Conservation (phyloP, 2,113 vertebrate species). For the Todiramphus saurophagus region DNA sequence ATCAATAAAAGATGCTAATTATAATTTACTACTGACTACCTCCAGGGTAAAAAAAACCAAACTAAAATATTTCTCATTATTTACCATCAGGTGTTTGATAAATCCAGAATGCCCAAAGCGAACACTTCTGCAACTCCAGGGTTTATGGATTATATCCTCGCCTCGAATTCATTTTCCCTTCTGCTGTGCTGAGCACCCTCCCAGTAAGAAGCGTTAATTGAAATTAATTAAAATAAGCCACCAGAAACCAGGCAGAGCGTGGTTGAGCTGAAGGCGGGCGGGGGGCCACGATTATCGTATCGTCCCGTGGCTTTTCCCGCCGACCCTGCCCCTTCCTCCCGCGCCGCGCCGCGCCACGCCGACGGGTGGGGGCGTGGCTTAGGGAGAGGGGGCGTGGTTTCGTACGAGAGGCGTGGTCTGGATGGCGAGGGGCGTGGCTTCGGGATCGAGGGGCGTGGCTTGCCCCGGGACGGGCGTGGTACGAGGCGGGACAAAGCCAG, state of each 20-base stretch:
- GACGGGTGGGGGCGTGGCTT: too few species aligned
- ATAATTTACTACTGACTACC: neutral
- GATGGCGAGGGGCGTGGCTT: too few species aligned
- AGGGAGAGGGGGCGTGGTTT: too few species aligned
- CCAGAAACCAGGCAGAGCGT: too few species aligned
- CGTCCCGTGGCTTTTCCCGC: too few species aligned
- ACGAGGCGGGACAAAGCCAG: rapidly evolving
- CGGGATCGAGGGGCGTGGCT: neutral
- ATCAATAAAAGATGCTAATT: constrained; percentile 4
- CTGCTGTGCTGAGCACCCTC: neutral
- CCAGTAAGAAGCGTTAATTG: too few species aligned
- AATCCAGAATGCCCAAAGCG: neutral
- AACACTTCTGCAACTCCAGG: neutral
- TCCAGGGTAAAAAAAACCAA: neutral
- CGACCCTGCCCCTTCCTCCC: too few species aligned
- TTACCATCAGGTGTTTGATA: neutral
- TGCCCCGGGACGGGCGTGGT: neutral
- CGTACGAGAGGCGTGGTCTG: too few species aligned
- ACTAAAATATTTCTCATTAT: neutral
- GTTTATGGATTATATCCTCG: neutral
- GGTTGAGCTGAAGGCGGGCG: too few species aligned
- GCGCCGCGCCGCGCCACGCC: too few species aligned
- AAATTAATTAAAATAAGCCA: too few species aligned
- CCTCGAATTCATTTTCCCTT: neutral
- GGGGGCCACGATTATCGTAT: too few species aligned